These are phyloP conservation scores for Acanthurus tractus DNA, from an alignment of 2,797 vertebrate genomes.

Conservation along the genomic window DNA sequence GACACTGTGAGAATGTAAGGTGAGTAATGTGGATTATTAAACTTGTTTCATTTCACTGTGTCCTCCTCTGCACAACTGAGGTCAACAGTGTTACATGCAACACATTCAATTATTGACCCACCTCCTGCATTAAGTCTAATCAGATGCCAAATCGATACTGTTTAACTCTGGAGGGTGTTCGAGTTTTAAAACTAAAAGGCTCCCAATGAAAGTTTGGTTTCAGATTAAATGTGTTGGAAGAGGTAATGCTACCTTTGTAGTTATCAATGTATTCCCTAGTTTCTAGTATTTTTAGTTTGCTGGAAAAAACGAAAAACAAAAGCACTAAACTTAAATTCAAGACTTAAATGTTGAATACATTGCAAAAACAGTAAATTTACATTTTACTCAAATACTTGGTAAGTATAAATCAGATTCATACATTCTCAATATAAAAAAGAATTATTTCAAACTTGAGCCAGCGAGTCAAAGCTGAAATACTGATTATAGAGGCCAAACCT, in stretches of 20 bases:
- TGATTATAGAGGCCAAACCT: slow-evolving; percentile 13
- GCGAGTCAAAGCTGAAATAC: neutral
- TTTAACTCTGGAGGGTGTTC: slow-evolving; percentile 56
- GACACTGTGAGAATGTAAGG: neutral
- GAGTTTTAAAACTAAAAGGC: slow-evolving; percentile 34
- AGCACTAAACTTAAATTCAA: neutral
- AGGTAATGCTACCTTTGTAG: neutral
- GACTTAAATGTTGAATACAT: neutral
- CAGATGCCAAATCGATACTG: slow-evolving; percentile 74
- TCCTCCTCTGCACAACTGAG: slow-evolving; percentile 29
- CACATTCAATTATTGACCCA: slow-evolving; percentile 71
- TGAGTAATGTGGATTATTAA: neutral
- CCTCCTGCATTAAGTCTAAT: slow-evolving; percentile 62
- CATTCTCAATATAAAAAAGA: neutral
- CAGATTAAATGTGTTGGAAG: neutral
- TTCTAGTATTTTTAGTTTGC: neutral
- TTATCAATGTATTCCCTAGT: neutral
- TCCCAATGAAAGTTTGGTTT: slow-evolving; percentile 25
- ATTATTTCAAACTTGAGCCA: too few relatives aligned
- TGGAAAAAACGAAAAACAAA: neutral
- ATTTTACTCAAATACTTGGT: slow-evolving; percentile 12
- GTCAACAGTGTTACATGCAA: slow-evolving; percentile 52
- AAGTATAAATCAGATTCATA: neutral
- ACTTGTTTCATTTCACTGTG: neutral
- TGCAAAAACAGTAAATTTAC: neutral